Percentiles rank a stretch among this genome's conserved stretches.
phyloP scores from a whole-genome alignment of 92 coral and sea anemone species.

The Epizoanthus scotinus region DNA sequence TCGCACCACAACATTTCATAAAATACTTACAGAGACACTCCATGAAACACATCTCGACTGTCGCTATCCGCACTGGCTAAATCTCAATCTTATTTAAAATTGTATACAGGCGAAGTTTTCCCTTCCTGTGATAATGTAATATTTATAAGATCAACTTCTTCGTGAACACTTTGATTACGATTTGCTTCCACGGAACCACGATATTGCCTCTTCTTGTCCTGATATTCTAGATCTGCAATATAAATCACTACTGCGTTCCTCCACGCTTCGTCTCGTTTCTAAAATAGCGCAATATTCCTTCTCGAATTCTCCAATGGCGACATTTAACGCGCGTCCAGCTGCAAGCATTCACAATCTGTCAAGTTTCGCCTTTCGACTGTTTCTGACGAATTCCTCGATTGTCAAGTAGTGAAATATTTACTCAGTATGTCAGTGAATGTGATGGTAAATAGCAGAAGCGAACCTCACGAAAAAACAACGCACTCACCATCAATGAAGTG shows the following conservation, averaged over 20 bases:
- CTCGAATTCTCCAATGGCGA: conserved; percentile 1
- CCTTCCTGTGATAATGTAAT: conserved; percentile 10
- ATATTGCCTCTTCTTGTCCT: not conserved
- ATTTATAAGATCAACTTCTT: conserved; percentile 25
- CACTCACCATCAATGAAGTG: not conserved
- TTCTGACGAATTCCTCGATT: conserved; percentile 33
- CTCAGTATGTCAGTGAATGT: not conserved
- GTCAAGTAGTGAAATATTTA: conserved; percentile 7
- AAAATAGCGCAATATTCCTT: not conserved
- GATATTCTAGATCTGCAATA: not conserved
- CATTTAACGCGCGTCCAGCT: conserved; percentile 27
- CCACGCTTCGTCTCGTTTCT: not conserved
- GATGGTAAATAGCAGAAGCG: not conserved
- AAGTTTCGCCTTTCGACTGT: not conserved
- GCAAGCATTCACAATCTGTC: conserved; percentile 7
- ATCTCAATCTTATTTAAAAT: not conserved
- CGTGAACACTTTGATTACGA: conserved; percentile 1
- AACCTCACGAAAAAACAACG: not conserved
- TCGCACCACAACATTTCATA: conserved; percentile 75
- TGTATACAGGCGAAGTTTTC: not conserved
- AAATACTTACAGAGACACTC: conserved; percentile 77
- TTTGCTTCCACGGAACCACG: conserved; percentile 7
- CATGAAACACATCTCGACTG: conserved; percentile 43
- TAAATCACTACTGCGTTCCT: not conserved
- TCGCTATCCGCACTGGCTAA: not conserved